phyloP scores from a whole-genome alignment of 2,113 vertebrate species.

The Cranoglanis bouderius region DNA sequence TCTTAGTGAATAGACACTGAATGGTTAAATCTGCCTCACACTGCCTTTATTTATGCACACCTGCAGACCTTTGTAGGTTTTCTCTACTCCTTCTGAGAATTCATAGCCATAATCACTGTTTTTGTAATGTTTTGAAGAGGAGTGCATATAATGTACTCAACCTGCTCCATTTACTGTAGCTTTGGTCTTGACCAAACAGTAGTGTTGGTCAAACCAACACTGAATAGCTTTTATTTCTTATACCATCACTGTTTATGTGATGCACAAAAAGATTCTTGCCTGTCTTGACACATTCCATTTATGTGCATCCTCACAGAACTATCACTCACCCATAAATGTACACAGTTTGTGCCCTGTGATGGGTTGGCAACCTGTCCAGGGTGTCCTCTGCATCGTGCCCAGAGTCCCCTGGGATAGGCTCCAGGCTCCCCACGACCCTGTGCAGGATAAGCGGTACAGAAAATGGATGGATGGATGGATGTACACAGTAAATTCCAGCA shows the following conservation, averaged over 20 bases:
- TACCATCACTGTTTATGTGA: neutral
- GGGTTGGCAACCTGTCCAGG: too few relatives aligned
- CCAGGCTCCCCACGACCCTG: too few relatives aligned
- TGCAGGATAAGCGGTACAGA: too few relatives aligned
- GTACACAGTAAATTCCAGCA: neutral
- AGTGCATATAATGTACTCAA: neutral
- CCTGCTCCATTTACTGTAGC: neutral
- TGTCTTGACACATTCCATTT: neutral
- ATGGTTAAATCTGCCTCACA: neutral
- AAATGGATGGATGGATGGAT: too few relatives aligned
- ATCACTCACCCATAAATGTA: neutral
- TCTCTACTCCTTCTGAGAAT: neutral
- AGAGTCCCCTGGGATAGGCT: too few relatives aligned
- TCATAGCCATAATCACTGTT: neutral
- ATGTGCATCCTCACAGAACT: neutral
- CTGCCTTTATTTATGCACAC: neutral
- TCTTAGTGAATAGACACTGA: neutral
- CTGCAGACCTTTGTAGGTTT: neutral
- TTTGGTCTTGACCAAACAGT: neutral
- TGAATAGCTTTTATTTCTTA: neutral
- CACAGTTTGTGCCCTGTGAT: too few relatives aligned
- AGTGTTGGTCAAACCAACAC: neutral
- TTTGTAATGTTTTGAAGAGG: neutral
- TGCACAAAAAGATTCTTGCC: neutral
- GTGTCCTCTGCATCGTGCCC: too few relatives aligned